Base-by-base conservation (phyloP, 2,113 vertebrate species). In the Xiphias gladius region DNA sequence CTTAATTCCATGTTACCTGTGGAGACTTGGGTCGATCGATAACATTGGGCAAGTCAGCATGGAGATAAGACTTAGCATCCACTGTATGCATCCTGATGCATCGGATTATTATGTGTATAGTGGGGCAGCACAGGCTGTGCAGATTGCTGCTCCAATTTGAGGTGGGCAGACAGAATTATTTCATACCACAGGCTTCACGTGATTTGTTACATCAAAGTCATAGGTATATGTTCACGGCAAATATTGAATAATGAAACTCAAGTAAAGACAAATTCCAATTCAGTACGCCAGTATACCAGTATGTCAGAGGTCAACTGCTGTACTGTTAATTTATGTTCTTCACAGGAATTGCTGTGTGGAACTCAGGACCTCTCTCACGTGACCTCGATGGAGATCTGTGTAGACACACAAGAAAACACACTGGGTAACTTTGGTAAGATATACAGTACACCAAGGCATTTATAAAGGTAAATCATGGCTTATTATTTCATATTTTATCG, bases 361-460 rank as follows among this genome's bases (percentile, higher is more conserved):
- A 90, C 89, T 22, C 91, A 94, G 9, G 94, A 99, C 84, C 96
- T 99, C 7, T 89, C 65, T 13, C 80, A 78, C 26, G 96, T 98
- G 88, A 96, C 89, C 59, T 64, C 79, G 7, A 93, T 99, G 55
- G 96, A 98, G 32, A 87, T 99, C 90, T 94, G 78, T 52, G 94
- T 99, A 55, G 92, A 99, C 85, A 97, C 97, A 7, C 95, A 92
- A 55, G 95, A 96, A 68, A 95, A 88, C 82, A 97, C 94, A 79
- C 89, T 99, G 90, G 96, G 97, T 11, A 97, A 95, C 92, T 96
- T 99, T 35, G 98, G 98, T 99, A 92, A 98, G 97, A 81, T 63
- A 65, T 13, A 58, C 37, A 62, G 12, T 17, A 50, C 2, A 20
- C 9, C 6, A 41, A 39, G 4, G 12, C 22, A 55, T n/a, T 59